Conservation (phyloP, 2,797 vertebrate genomes). For the Falco cherrug region DNA sequence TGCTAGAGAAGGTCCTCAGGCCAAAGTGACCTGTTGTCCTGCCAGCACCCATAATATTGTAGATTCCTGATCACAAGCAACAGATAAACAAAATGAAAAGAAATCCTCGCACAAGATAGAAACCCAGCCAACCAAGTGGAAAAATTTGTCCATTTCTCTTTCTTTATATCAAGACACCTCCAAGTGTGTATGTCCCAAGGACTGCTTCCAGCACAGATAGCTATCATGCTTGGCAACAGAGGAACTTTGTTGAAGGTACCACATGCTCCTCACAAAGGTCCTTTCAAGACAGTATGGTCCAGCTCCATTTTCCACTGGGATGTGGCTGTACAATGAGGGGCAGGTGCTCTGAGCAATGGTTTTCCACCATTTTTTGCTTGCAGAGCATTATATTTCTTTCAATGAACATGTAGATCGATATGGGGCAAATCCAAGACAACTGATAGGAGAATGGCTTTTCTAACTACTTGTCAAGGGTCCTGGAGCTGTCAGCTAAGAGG, state of each 20-base stretch:
- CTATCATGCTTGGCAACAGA: accelerated
- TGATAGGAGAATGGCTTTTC: background rate
- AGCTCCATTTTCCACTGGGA: background rate
- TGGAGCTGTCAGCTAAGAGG: background rate
- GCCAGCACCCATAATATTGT: too few species aligned
- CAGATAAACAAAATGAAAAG: background rate
- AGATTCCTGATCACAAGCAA: background rate
- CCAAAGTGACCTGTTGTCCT: accelerated
- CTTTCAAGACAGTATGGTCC: background rate
- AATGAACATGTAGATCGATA: background rate
- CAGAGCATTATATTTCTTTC: background rate
- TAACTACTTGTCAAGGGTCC: background rate
- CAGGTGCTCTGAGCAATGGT: background rate
- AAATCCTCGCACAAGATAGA: background rate
- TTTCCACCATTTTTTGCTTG: background rate
- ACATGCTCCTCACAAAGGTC: background rate
- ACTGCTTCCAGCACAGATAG: background rate
- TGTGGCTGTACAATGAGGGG: background rate
- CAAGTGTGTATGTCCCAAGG: background rate
- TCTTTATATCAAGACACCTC: background rate
- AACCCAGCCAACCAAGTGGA: background rate
- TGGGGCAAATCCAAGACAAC: background rate
- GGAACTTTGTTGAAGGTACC: background rate
- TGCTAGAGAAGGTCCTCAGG: background rate
- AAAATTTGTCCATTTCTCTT: background rate